phyloP scores from a whole-genome alignment of 2,888 invertebrate genomes.

The Proisotoma minuta region DNA sequence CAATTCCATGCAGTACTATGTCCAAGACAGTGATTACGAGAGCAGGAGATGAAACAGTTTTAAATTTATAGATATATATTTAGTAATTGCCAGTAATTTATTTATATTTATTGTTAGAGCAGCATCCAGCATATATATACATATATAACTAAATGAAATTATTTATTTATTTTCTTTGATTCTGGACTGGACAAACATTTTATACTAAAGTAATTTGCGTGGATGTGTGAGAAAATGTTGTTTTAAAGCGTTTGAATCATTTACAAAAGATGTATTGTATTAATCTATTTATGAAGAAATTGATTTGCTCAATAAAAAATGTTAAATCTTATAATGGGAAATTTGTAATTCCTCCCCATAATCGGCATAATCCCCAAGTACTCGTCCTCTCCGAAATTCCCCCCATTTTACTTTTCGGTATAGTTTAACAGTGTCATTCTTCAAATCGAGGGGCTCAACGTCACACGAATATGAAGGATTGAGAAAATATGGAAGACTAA shows the following conservation, averaged over 20 bases:
- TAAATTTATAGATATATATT: neutral
- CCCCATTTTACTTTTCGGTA: slow-evolving; percentile 35
- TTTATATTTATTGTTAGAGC: neutral
- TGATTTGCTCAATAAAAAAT: no score
- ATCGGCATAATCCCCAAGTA: slow-evolving; percentile 38
- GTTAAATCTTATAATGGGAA: slow-evolving; percentile 30
- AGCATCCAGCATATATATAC: neutral
- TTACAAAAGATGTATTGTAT: no score
- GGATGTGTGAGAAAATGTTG: no score
- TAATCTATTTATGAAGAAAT: no score
- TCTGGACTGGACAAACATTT: no score
- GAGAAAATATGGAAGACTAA: slow-evolving; percentile 35
- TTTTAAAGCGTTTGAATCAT: no score
- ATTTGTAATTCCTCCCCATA: slow-evolving; percentile 41
- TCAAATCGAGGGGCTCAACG: slow-evolving; percentile 22
- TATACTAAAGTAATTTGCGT: no score
- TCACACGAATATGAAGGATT: slow-evolving; percentile 27
- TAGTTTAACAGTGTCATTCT: slow-evolving; percentile 4
- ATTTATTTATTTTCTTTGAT: no score
- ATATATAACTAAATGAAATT: neutral
- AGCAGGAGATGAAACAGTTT: slow-evolving; percentile 26
- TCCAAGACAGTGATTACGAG: slow-evolving; percentile 45
- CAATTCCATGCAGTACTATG: slow-evolving; percentile 43
- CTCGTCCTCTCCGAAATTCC: slow-evolving; percentile 28
- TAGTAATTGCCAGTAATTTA: slow-evolving; percentile 10